Base-by-base conservation (phyloP, 2,113 vertebrate species). In the Apteryx owenii region DNA sequence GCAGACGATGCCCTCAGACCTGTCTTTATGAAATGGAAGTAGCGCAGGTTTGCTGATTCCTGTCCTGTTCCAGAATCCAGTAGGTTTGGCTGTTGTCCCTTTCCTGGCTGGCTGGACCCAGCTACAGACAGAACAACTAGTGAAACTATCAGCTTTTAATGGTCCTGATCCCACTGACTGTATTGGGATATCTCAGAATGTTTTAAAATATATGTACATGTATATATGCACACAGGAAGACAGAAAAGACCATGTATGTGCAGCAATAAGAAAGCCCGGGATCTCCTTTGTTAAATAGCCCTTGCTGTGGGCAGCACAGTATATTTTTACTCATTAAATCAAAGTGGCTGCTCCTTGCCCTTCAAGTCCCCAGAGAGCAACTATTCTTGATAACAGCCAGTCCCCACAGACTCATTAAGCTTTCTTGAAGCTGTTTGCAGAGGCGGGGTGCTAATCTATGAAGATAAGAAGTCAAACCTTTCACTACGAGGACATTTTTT, bases 381-480 rank as follows among this genome's bases (percentile, higher is more conserved):
- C 76, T 54, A 83, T 69, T 95, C 76, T 70, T 61, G 64, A 91
- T 88, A 93, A 84, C 68, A 88, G 69, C 60, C 73, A 71, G 91
- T 95, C 95, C 92, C 93, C 76, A 60, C 60, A 62, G 85, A 33
- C 78, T 97, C 54, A 38, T 95, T 95, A 97, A 88, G 83, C 71
- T 89, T 97, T 92, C 94, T 93, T 71, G 26, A 87, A 89, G 86
- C 94, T 97, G 84, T 93, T 92, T 95, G 91, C 66, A 72, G 84
- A 94, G 87, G 69, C 88, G 89, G 95, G 95, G 89, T 96, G 87
- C 96, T 97, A 96, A 97, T 96, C 96, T 96, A 94, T 90, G 96
- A 89, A 93, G 97, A 97, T 97, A 97, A 97, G 97, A 77, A 96
- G 81, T 87, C 94, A 97, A 97, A 88, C 70, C 91, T 97, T 97